Percentiles rank a stretch among this genome's conserved stretches.
Evolutionary conservation across 2,888 invertebrate species (phyloP).

Genomic region (Agrochola macilenta): DNA sequence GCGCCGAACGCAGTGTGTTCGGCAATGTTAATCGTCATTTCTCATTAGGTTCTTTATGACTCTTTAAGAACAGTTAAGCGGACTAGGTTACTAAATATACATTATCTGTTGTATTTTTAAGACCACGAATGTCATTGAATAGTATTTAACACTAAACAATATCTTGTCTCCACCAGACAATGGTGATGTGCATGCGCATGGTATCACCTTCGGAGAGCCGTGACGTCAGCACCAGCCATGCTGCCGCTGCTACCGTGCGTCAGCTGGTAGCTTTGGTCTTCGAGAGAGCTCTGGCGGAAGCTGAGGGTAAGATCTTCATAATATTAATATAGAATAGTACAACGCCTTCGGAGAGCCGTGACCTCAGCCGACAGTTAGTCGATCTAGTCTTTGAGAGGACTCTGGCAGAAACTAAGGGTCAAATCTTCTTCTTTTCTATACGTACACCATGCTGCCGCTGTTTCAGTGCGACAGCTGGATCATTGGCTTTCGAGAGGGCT

Average conservation of each 20-base stretch:
- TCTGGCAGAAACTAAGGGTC: slow-evolving; percentile 1
- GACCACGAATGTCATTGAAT: too few species aligned
- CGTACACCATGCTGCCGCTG: not conserved
- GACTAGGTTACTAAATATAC: too few species aligned
- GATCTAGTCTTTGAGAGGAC: not conserved
- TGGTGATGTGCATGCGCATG: slow-evolving; percentile 99
- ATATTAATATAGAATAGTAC: not conserved
- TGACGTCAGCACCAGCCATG: slow-evolving; percentile 96
- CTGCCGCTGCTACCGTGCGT: slow-evolving; percentile 99
- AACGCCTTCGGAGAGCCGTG: not conserved
- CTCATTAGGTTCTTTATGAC: too few species aligned
- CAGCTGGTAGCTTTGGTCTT: slow-evolving; percentile 98
- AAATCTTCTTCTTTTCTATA: not conserved
- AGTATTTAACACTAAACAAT: too few species aligned
- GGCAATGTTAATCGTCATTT: too few species aligned
- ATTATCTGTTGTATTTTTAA: too few species aligned
- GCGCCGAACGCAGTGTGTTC: too few species aligned
- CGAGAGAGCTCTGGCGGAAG: slow-evolving; percentile 95
- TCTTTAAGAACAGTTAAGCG: too few species aligned
- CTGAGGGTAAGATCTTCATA: slow-evolving; percentile 85
- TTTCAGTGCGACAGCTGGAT: not conserved
- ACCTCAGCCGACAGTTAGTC: not conserved
- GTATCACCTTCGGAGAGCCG: slow-evolving; percentile 97
- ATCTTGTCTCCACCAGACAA: slow-evolving; percentile 91
- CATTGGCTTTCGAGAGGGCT: not conserved